These are phyloP conservation scores for Lypha dubia DNA, from an alignment of 2,888 invertebrate genomes.

Conservation along the genomic window DNA sequence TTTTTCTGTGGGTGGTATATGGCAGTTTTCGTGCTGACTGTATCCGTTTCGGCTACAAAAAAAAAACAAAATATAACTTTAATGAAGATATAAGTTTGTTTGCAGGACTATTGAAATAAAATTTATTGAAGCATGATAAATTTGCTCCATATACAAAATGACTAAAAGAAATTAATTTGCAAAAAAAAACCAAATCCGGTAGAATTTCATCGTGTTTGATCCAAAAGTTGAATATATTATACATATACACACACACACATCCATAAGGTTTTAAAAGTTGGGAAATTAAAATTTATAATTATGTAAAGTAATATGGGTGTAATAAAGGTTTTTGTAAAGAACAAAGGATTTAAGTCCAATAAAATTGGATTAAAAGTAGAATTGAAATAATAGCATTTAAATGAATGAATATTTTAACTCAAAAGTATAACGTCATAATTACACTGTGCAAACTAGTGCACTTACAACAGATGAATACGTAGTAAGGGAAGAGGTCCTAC, in stretches of 20 bases:
- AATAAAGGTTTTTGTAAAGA: neutral
- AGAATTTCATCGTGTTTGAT: neutral
- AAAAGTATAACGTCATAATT: too few species aligned
- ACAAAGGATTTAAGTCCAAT: constrained; percentile 24
- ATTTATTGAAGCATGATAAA: constrained; percentile 65
- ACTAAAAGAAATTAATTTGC: neutral
- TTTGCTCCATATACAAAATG: constrained; percentile 2
- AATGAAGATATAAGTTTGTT: constrained; percentile 56
- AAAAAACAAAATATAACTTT: constrained; percentile 34
- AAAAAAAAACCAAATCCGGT: neutral
- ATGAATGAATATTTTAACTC: too few species aligned
- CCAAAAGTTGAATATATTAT: neutral
- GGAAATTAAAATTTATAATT: constrained; percentile 1
- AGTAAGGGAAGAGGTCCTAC: too few species aligned
- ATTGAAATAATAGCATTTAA: neutral
- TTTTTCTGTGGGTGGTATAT: constrained; percentile 34
- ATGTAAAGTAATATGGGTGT: neutral
- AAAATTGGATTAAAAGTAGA: neutral
- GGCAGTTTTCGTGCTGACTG: neutral
- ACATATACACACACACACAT: too few species aligned
- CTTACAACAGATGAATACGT: too few species aligned
- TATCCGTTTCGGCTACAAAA: neutral
- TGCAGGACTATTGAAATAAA: constrained; percentile 56
- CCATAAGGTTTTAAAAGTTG: neutral
- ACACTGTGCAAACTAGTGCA: too few species aligned